Evolutionary conservation across 2,888 invertebrate species (phyloP), one percentile per base, ranked within the genome.

Genomic region (Biston betularia): DNA sequence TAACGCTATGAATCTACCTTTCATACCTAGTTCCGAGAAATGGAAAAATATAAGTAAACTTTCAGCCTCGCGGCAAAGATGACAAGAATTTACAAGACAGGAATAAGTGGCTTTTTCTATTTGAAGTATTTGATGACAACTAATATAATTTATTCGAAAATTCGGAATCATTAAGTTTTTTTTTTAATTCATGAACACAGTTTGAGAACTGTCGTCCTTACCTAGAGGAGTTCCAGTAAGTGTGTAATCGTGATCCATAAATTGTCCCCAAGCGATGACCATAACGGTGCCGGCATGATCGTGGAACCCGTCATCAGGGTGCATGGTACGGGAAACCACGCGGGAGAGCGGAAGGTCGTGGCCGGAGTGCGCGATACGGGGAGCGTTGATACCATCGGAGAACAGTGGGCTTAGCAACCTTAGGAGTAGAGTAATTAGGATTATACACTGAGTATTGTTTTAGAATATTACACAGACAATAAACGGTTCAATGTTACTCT

Each of bases 231-330:
- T 98, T 75, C 95, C 98, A 63, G 98, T 98, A 46, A 98, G 95
- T 6, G 98, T 98, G 79, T 97, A 97, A 88, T 98, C 98, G 93
- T 98, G 98, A 90, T 98, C 98, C 96, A 98, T 97, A 90, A 98
- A 98, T 90, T 98, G 98, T 78, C 98, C 98, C 98, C 98, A 98
- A 64, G 98, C 98, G 77, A 97, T 97, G 65, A 98, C 96, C 97
- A 98, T 97, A 78, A 98, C 97, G 40, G 98, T 98, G 59, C 98
- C 98, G 38, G 98, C 98, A 89, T 98, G 98, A 89, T 98, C 98
- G 86, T 98, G 98, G 94, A 96, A 98, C 48, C 98, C 98, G 75
- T 98, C 97, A 81, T 98, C 98, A 45, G 98, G 97, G 88, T 98
- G 98, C 96, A 98, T 97, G 46, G 97, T 97, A 59, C 98, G 95